Conservation (phyloP, 2,113 vertebrate genomes). For the Callithrix jacchus region DNA sequence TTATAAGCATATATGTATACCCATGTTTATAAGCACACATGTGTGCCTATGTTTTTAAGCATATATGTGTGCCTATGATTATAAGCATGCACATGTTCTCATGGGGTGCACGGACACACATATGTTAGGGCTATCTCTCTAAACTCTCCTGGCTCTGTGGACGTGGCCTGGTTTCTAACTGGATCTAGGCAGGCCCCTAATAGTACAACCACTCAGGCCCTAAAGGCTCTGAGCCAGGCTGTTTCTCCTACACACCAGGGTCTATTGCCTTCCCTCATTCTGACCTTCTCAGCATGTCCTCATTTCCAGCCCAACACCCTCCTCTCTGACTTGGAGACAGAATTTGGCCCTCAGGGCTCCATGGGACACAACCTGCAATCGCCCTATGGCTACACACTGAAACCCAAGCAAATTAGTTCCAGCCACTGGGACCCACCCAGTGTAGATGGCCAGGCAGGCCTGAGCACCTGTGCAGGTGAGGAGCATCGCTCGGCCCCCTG, state of each 20-base stretch:
- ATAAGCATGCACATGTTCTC: background rate
- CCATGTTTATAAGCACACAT: too few species aligned
- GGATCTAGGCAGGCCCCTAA: background rate
- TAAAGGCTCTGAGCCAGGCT: background rate
- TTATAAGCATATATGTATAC: too few species aligned
- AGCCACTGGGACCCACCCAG: background rate
- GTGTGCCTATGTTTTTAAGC: too few species aligned
- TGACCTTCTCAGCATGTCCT: background rate
- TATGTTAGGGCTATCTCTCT: background rate
- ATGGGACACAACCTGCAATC: background rate
- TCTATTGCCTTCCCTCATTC: background rate
- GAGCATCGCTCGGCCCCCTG: fast-evolving
- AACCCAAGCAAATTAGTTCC: background rate
- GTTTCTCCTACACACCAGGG: background rate
- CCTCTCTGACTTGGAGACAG: background rate
- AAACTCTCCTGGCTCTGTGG: background rate
- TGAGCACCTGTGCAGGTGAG: background rate
- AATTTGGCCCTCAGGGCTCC: background rate
- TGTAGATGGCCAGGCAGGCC: background rate
- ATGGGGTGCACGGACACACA: fast-evolving
- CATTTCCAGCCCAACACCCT: background rate
- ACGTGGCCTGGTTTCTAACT: background rate
- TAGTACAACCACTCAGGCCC: background rate
- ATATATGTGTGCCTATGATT: background rate
- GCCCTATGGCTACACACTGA: background rate